phyloP scores from a whole-genome alignment of 1,140 invertebrate species.

The Zophobas atratus region DNA sequence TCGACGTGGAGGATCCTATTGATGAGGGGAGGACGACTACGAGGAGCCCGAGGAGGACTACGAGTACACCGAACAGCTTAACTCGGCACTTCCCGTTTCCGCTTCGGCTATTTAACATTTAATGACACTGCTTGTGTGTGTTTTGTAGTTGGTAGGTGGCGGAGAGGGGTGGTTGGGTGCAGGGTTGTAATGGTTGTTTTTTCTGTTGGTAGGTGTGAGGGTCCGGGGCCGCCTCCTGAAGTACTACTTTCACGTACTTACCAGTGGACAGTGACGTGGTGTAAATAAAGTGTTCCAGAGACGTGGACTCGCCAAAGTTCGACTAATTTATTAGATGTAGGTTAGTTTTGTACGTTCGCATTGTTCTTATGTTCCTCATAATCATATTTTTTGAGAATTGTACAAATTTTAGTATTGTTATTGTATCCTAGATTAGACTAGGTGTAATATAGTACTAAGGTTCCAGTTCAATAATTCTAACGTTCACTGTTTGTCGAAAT shows the following conservation, averaged over 20 bases:
- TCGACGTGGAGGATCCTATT: conserved; percentile 65
- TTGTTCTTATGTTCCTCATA: conserved; percentile 28
- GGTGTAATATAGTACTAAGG: conserved; percentile 16
- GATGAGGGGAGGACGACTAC: conserved; percentile 70
- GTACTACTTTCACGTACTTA: conserved; percentile 22
- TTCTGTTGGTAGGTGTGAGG: neutral
- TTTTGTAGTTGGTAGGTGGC: conserved; percentile 29
- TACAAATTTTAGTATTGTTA: conserved; percentile 30
- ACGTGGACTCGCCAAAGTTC: neutral
- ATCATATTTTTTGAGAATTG: conserved; percentile 27
- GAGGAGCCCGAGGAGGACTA: conserved; percentile 71
- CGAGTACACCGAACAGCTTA: conserved; percentile 71
- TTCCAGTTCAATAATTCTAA: conserved; percentile 10
- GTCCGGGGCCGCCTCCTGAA: neutral
- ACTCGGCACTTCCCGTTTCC: conserved; percentile 63
- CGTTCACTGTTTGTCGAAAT: conserved; percentile 12
- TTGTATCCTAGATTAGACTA: conserved; percentile 21
- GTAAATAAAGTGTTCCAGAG: conserved; percentile 24
- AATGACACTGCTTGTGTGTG: conserved; percentile 42
- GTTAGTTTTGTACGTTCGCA: conserved; percentile 26
- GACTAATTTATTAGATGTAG: conserved; percentile 39
- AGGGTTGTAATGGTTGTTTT: neutral
- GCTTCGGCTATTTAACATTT: conserved; percentile 63
- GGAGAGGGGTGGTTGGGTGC: neutral
- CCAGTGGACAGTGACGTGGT: conserved; percentile 37